phyloP scores from a whole-genome alignment of 37 sponge, comb jelly and placozoan genomes.

The Cliona cf. orientalis region DNA sequence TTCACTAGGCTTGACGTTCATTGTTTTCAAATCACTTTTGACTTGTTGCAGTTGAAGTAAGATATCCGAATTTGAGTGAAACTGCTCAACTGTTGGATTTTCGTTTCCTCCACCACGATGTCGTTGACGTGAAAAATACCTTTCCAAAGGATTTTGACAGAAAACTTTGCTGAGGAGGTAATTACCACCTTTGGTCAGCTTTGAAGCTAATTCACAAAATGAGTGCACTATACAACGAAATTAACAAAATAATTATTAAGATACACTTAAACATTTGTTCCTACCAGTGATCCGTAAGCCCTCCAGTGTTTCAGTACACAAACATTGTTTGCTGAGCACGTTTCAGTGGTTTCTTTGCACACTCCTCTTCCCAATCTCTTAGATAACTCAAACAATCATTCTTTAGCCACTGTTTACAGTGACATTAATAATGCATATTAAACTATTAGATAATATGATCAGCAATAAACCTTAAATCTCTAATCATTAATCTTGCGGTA shows the following conservation, averaged over 20 bases:
- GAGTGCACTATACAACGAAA: not conserved
- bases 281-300: conserved; percentile 10
- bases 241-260: not conserved
- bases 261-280: not conserved
- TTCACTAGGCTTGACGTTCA: not conserved
- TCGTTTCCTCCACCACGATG: not conserved
- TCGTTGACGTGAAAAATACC: not conserved
- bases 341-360: not conserved
- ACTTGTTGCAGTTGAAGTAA: not conserved
- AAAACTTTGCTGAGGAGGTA: not conserved
- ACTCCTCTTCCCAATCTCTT: conserved; percentile 12
- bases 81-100: not conserved
- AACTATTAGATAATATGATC: not conserved
- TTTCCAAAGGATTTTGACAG: not conserved
- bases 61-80: not conserved
- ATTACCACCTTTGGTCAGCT: not conserved
- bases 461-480: conserved; percentile 19
- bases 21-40: not conserved
- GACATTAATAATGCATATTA: too few species aligned
- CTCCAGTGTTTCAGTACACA: conserved; percentile 4
- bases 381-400: not conserved
- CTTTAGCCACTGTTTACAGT: not conserved
- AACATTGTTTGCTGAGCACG: not conserved
- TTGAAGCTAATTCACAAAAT: conserved; percentile 11
- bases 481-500: conserved; percentile 20